A percentile compares a stretch with the other conserved stretches of the same genome.
These are phyloP conservation scores for Amblyraja radiata DNA, from an alignment of 2,797 vertebrate species.

Conservation along the genomic window DNA sequence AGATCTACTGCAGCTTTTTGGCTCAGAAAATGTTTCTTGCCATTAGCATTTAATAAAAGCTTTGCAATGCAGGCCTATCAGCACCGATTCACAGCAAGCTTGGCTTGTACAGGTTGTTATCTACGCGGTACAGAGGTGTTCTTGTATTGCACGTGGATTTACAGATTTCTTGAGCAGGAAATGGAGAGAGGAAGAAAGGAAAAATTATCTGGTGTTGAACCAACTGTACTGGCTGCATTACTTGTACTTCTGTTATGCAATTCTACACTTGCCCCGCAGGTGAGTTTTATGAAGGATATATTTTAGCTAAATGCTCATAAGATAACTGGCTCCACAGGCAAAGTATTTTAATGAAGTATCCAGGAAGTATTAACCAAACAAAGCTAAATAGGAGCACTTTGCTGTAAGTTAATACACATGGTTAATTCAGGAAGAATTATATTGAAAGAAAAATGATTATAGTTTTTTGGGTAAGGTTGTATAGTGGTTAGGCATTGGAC, in stretches of 20 bases:
- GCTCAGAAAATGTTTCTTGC: conserved; percentile 95
- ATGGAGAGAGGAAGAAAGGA: conserved; percentile 89
- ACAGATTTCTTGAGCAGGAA: conserved; percentile 80
- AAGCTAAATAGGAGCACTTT: neutral
- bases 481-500: too few relatives aligned
- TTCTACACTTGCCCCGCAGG: conserved; percentile 27
- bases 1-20: conserved; percentile 99
- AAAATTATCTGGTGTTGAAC: conserved; percentile 96
- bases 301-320: conserved; percentile 8
- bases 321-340: neutral
- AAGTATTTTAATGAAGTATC: neutral
- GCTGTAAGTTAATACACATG: neutral
- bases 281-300: conserved; percentile 28
- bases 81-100: conserved; percentile 92
- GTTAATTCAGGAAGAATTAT: conserved; percentile 12
- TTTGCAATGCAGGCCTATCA: conserved; percentile 99
- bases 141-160: conserved; percentile 99
- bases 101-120: conserved; percentile 99
- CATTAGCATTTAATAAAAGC: conserved; percentile 99
- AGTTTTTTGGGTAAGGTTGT: too few relatives aligned
- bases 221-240: conserved; percentile 84
- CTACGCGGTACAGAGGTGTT: conserved; percentile 99
- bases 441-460: too few relatives aligned
- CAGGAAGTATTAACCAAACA: neutral
- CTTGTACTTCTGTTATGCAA: conserved; percentile 72